These are phyloP conservation scores for Lucilia sericata DNA, from an alignment of 1,140 invertebrate species.

Conservation along the genomic window DNA sequence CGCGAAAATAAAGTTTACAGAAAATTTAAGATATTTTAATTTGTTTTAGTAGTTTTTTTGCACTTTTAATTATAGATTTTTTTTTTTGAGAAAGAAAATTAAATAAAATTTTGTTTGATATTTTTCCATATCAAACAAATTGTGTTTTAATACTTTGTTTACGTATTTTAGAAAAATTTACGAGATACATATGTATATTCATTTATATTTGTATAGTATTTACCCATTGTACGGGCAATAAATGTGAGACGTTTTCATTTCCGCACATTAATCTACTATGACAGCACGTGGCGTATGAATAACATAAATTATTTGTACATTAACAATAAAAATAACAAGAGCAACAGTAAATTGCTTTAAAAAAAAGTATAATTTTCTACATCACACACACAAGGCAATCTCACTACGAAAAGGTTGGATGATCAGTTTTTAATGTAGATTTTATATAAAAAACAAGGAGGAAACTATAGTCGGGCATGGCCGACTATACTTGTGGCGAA, in stretches of 20 bases:
- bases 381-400: not conserved
- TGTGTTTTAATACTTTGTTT: no score
- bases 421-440: no score
- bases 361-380: not conserved
- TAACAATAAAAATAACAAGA: not conserved
- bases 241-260: slow-evolving; percentile 9
- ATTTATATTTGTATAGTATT: not conserved
- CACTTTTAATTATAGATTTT: no score
- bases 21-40: no score
- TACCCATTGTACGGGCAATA: not conserved
- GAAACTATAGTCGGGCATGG: no score
- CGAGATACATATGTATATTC: not conserved
- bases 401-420: not conserved
- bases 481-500: no score
- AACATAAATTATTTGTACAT: slow-evolving; percentile 46
- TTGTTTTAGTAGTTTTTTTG: no score
- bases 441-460: no score
- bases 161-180: not conserved
- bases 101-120: no score
- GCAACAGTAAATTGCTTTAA: not conserved
- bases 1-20: not conserved
- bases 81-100: no score
- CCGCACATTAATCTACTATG: slow-evolving; percentile 41
- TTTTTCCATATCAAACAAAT: no score
- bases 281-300: slow-evolving; percentile 44